Base-by-base conservation (phyloP, 2,797 vertebrate genomes). In the Varecia variegata region DNA sequence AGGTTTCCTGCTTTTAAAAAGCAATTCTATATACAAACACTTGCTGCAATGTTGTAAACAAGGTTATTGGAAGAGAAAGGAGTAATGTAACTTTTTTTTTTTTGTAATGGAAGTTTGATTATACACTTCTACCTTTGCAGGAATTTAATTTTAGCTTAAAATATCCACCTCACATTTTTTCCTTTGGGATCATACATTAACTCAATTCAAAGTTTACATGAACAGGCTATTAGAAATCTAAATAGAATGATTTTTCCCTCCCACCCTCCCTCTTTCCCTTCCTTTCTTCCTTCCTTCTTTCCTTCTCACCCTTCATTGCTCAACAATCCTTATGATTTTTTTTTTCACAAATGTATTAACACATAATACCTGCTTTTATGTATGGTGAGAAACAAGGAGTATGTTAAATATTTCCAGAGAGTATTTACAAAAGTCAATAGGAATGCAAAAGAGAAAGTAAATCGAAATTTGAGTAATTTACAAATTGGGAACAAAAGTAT, bases 111-210 rank as follows among this genome's bases (percentile, higher is more conserved):
- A 85, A 60, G 5, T 67, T 73, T 56, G n/a, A 87, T 86, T 56
- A 32, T 43, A 35, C n/a, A n/a, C 4, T 68, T 79, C 30, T 4
- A 68, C 7, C 38, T 83, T 87, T 87, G 54, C n/a, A 92, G 25
- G 17, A 96, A 85, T 74, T 92, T 68, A 43, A 54, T 58, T 88
- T 96, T 79, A 67, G 30, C 32, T 92, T 76, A 45, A 56, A 17
- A 47, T 83, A 74, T 52, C 9, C 4, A 15, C 15, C 35, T 58
- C 32, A 17, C 35, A 23, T 40, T 45, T 58, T 67, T 4, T 5
- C 2, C 5, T 81, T 15, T 90, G 83, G n/a, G 38, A 25, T 45
- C 23, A 73, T 85, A 47, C 13, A 30, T 67, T 68, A 7, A 11
- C 25, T 89, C 17, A 30, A 45, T 17, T 93, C 11, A n/a, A 38